phyloP scores from a whole-genome alignment of 2,888 invertebrate species.

The Argyresthia albistria region DNA sequence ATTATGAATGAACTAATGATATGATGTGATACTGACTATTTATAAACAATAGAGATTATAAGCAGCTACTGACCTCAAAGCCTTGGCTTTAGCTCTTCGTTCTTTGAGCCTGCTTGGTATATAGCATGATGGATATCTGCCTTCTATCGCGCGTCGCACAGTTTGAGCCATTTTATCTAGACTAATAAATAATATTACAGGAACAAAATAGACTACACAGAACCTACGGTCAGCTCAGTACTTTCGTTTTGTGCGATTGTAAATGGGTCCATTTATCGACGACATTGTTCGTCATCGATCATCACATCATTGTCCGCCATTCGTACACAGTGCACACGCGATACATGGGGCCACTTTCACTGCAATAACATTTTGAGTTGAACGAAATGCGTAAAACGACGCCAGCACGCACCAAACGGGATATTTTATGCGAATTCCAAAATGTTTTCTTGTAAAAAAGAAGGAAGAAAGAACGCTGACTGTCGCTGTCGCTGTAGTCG shows the following conservation, averaged over 20 bases:
- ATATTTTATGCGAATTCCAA: too few species aligned
- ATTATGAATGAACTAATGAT: not conserved
- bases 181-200: slow-evolving; percentile 6
- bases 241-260: slow-evolving; percentile 69
- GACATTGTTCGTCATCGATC: slow-evolving; percentile 50
- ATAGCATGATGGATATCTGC: slow-evolving; percentile 85
- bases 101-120: slow-evolving; percentile 81
- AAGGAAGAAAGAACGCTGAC: too few species aligned
- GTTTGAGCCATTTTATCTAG: slow-evolving; percentile 78
- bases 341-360: not conserved
- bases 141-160: slow-evolving; percentile 78
- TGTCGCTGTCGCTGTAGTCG: too few species aligned
- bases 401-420: too few species aligned
- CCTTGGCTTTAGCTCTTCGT: slow-evolving; percentile 77
- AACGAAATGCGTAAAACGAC: too few species aligned
- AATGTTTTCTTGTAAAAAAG: too few species aligned
- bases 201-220: slow-evolving; percentile 26
- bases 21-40: not conserved
- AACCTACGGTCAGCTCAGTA: slow-evolving; percentile 49
- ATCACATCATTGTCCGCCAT: slow-evolving; percentile 15
- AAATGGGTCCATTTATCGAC: slow-evolving; percentile 50
- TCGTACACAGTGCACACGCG: slow-evolving; percentile 8
- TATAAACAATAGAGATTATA: not conserved
- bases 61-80: slow-evolving; percentile 49
- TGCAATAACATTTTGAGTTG: too few species aligned